Evolutionary conservation across 2,113 vertebrate species (phyloP).

Genomic region (Nothobranchius kuhntae): DNA sequence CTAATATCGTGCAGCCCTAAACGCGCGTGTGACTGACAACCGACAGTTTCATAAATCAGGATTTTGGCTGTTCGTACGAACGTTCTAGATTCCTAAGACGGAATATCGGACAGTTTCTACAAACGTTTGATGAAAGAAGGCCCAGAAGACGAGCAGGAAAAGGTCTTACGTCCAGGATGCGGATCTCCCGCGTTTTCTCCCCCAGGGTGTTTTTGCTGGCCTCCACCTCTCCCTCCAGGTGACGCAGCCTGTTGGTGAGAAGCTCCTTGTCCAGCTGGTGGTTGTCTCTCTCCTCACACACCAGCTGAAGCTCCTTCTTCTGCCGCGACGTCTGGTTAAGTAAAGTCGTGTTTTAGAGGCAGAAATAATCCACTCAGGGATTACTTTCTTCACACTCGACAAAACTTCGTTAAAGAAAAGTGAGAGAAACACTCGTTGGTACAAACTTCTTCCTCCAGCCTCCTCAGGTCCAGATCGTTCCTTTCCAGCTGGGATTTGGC

Average conservation of each 20-base stretch:
- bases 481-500: constrained; percentile 84
- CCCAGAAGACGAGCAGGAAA: background rate
- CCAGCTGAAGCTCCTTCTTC: constrained; percentile 85
- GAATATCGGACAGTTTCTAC: no score
- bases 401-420: constrained; percentile 1
- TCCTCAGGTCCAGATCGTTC: constrained; percentile 71
- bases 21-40: no score
- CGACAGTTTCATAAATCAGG: no score
- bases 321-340: constrained; percentile 79
- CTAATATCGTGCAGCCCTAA: no score
- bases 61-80: no score
- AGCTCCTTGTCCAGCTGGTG: constrained; percentile 87
- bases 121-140: no score
- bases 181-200: constrained; percentile 84
- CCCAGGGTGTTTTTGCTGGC: constrained; percentile 80
- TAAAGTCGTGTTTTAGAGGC: background rate
- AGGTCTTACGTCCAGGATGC: constrained; percentile 84
- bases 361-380: background rate
- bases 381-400: no score
- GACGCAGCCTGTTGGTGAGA: constrained; percentile 85
- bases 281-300: constrained; percentile 84
- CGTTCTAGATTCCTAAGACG: no score
- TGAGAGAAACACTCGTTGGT: background rate
- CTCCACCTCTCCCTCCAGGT: constrained; percentile 86
- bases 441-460: constrained; percentile 90